Evolutionary conservation across 2,888 invertebrate genomes (phyloP), one percentile per base, ranked within the genome.

Genomic region (Drosophila peninsularis): DNA sequence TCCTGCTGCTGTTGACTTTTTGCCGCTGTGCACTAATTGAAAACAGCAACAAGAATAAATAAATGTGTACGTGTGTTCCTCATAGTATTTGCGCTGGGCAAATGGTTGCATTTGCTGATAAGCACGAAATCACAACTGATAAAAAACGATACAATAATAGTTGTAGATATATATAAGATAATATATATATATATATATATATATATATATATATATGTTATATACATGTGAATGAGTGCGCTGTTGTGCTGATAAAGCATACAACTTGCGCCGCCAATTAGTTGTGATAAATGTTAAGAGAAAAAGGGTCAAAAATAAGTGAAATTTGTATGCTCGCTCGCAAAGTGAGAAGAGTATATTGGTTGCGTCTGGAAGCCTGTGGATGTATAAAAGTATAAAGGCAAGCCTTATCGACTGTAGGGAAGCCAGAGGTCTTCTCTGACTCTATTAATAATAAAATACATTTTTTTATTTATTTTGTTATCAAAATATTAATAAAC

Each of bases 71-170:
- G 50, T 58, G 50, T 67, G 54, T 65, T 54, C 34, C 49, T 39
- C 32, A 45, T 42, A 55, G 36, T 82, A 81, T 84, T 82, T 82
- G 63, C 71, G 32, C 24, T 36, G 63, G 56, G 65, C 41, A 80
- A 83, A 81, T 56, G 56, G 70, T 84, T 82, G 86, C 78, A 82
- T 73, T 85, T 66, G 69, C 78, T 61, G 82, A 82, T 82, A 82
- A 82, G 78, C 80, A 69, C 65, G 63, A 76, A 81, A 77, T 78
- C 84, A 74, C 71, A 82, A 72, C 82, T 80, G 82, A 82, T 82
- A 85, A 82, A 71, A 71, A 70, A 62, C 49, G 62, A 62, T 58
- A 63, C 36, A 62, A 62, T 24, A 73, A 55, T 66, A 80, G 49
- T 52, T 52, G 54, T 19, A 30, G 21, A 19, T 14, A 30, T 24